phyloP scores from a whole-genome alignment of 2,113 vertebrate species.

The Chrysemys picta region DNA sequence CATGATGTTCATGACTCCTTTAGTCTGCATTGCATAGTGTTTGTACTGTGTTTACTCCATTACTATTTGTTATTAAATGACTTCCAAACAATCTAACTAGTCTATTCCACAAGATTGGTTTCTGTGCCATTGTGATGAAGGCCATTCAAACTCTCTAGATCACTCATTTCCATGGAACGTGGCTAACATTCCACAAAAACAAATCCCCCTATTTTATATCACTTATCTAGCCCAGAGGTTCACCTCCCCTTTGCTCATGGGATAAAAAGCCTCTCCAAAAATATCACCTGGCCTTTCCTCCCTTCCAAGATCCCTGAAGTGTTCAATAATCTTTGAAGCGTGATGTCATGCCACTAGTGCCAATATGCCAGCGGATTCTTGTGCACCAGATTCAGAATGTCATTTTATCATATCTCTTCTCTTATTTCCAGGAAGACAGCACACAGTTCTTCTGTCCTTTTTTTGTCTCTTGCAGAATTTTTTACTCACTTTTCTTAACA shows the following conservation, averaged over 20 bases:
- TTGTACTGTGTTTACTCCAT: background rate
- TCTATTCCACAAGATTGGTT: background rate
- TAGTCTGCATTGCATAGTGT: background rate
- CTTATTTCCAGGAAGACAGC: background rate
- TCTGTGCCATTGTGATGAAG: background rate
- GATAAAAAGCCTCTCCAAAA: background rate
- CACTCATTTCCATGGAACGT: background rate
- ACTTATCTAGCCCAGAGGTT: background rate
- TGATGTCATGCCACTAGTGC: background rate
- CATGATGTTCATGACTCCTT: background rate
- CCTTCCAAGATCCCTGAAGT: background rate
- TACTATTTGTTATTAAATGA: background rate
- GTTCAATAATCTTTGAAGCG: background rate
- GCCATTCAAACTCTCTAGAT: background rate
- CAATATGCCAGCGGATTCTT: background rate
- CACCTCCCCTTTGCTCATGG: background rate
- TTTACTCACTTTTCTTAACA: background rate
- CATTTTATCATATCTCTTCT: rapidly evolving
- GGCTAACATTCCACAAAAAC: background rate
- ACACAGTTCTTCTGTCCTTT: background rate
- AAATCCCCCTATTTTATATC: background rate
- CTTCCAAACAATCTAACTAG: background rate
- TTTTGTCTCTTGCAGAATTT: background rate
- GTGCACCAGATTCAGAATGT: background rate
- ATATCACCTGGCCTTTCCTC: background rate